Conservation (phyloP, 2,888 invertebrate species). For the Cinara cedri region DNA sequence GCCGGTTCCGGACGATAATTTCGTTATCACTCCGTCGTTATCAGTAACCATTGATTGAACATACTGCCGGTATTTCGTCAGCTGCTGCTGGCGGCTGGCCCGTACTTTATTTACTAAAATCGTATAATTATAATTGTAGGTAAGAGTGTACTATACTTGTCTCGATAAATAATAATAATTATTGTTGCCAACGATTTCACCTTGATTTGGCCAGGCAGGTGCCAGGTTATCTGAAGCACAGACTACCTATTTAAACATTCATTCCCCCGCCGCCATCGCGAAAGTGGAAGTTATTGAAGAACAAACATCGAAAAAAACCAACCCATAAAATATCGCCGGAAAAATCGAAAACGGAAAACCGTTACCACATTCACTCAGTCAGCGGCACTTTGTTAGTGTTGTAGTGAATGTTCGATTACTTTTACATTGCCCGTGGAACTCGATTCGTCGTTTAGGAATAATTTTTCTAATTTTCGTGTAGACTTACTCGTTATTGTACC, state of each 20-base stretch:
- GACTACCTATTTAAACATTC: no score
- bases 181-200: constrained; percentile 19
- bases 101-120: no score
- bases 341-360: constrained; percentile 33
- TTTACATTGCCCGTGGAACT: neutral
- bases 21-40: no score
- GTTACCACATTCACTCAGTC: constrained; percentile 45
- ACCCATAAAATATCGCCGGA: neutral
- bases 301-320: constrained; percentile 3
- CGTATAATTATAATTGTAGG: no score
- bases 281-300: neutral
- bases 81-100: no score
- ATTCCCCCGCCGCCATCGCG: no score
- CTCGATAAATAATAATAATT: neutral
- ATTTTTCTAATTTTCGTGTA: no score
- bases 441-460: constrained; percentile 7
- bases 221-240: constrained; percentile 26
- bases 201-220: constrained; percentile 10
- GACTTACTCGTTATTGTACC: no score
- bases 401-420: constrained; percentile 20
- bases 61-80: no score
- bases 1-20: no score
- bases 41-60: no score
- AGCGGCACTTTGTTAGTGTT: neutral
- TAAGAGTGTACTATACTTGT: no score